Base-by-base conservation (phyloP, 35 echinoderm and acorn worm species). In the Acanthaster planci region DNA sequence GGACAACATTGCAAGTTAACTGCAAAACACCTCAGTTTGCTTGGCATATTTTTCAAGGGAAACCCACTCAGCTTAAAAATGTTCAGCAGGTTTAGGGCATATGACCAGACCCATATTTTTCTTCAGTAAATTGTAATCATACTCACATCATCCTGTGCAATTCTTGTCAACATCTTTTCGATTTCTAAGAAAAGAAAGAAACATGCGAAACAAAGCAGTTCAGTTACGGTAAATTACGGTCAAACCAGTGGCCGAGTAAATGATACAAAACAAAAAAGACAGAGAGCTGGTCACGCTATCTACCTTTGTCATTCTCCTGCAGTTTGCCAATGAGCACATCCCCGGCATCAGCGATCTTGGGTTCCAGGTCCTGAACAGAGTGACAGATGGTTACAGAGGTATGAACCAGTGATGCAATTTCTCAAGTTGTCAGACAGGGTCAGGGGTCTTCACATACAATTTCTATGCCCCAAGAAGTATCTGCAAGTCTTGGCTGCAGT, bases 271-370 rank as follows among this genome's bases (percentile, higher is more conserved):
- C 9, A 50, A 86, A 52, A 29, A 51, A 77, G 7, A 34, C 16
- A 37, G 16, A 76, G 2, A 2, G 21, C 19, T 60, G 80, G 30
- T 16, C 5, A 1, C 6, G 32, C 32, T 52, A 21, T 54, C 39
- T 72, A 97, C 94, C 94, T 87, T 82, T 83, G 76, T 97, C 94
- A 90, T 97, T 97, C 0, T 90, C 82, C 67, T 84, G 35, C 37
- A 97, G 77, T 58, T 90, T 89, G 22, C 77, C 32, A n/a, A 93
- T 76, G 14, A 97, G 60, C 52, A 52, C 19, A 55, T 87, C 79
- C 82, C 94, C 94, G 32, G 86, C 67, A 72, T 30, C 80, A 67
- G 78, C 84, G 58, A 97, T 97, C 35, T 87, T 80, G 12, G 94
- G 94, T 64, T 97, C 94, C 42, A 97, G 84, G 37, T 97, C 94